phyloP scores from a whole-genome alignment of 2,888 invertebrate species.

The Homarus gammarus region DNA sequence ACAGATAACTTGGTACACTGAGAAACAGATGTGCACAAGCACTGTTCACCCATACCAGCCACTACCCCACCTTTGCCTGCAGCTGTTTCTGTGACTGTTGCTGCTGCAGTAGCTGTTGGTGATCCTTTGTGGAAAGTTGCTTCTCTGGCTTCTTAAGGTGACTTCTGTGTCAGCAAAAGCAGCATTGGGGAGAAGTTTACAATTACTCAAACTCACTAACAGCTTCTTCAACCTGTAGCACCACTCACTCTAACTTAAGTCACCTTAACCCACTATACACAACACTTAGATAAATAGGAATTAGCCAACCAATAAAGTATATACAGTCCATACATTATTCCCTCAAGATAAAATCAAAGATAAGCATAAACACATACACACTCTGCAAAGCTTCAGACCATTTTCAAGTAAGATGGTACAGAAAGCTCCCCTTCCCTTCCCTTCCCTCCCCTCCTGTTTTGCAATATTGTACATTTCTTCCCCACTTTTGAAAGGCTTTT shows the following conservation, averaged over 20 bases:
- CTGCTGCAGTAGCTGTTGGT: slow-evolving; percentile 37
- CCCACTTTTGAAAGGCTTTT: too few species aligned
- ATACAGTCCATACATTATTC: too few species aligned
- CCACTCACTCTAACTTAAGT: not conserved
- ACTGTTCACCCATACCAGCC: slow-evolving; percentile 15
- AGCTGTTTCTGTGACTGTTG: slow-evolving; percentile 33
- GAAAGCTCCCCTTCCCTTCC: too few species aligned
- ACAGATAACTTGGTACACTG: not conserved
- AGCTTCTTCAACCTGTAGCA: not conserved
- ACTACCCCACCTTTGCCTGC: slow-evolving; percentile 49
- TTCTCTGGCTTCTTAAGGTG: slow-evolving; percentile 53
- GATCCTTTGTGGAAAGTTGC: slow-evolving; percentile 14
- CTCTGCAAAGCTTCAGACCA: too few species aligned
- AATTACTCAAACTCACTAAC: slow-evolving; percentile 19
- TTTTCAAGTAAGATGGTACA: too few species aligned
- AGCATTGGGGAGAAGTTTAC: slow-evolving; percentile 52
- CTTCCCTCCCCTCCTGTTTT: too few species aligned
- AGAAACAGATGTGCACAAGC: slow-evolving; percentile 6
- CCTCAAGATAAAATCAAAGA: too few species aligned
- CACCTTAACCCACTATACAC: not conserved
- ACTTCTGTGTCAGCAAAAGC: slow-evolving; percentile 62
- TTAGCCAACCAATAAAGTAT: not conserved
- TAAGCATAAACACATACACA: too few species aligned
- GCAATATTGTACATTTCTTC: too few species aligned
- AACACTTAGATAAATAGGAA: not conserved